A percentile compares a stretch with the other conserved stretches of the same genome.
These are phyloP conservation scores for Pristis pectinata DNA, from an alignment of 2,797 vertebrate genomes.

Conservation along the genomic window DNA sequence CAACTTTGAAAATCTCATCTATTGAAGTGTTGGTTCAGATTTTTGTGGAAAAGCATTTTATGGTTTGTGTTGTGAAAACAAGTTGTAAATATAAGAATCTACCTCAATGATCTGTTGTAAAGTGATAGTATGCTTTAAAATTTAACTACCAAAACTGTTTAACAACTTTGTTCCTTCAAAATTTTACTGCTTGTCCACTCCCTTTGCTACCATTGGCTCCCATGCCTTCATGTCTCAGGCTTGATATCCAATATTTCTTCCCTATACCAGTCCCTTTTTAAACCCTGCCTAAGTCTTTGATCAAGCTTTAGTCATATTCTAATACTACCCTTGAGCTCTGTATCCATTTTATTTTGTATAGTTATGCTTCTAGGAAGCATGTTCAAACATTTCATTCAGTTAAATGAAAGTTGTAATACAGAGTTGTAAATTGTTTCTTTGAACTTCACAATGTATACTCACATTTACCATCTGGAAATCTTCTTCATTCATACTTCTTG, in stretches of 20 bases:
- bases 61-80: background rate
- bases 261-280: background rate
- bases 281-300: background rate
- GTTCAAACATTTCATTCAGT: background rate
- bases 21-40: too few relatives aligned
- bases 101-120: background rate
- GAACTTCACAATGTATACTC: background rate
- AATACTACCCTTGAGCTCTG: too few relatives aligned
- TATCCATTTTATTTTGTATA: background rate
- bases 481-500: background rate
- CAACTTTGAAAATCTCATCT: background rate
- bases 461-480: background rate
- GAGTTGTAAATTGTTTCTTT: background rate
- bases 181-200: too few relatives aligned
- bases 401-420: background rate
- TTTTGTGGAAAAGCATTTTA: background rate
- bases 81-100: background rate
- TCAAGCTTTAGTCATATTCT: background rate
- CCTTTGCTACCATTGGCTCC: too few relatives aligned
- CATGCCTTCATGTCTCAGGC: too few relatives aligned
- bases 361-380: background rate
- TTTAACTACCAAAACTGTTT: too few relatives aligned
- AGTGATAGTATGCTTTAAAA: background rate
- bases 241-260: too few relatives aligned
- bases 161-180: too few relatives aligned